Evolutionary conservation across 2,797 vertebrate genomes (phyloP).

Genomic region (Gymnothorax reevesii): DNA sequence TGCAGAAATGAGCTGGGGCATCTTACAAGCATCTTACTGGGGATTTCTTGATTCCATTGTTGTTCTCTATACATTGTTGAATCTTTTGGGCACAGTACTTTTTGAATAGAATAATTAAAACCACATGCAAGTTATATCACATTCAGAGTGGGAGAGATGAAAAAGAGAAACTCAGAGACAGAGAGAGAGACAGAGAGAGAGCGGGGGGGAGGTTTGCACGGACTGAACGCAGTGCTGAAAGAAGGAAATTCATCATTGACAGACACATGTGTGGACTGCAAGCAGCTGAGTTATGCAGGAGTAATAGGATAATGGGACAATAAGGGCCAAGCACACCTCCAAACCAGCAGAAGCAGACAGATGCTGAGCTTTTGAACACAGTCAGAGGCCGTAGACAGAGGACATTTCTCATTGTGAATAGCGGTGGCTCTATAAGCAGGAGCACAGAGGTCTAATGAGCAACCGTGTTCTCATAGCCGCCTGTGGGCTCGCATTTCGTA

Average conservation of each 20-base stretch:
- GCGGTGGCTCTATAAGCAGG: neutral
- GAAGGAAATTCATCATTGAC: neutral
- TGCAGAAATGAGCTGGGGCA: neutral
- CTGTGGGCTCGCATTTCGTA: neutral
- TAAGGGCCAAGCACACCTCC: neutral
- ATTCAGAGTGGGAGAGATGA: neutral
- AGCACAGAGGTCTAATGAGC: constrained; percentile 2
- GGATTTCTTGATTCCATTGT: too few species aligned
- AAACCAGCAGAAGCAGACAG: neutral
- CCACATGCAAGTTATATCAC: neutral
- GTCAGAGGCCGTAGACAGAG: neutral
- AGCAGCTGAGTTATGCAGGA: neutral
- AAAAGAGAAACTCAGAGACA: neutral
- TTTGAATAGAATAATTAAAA: neutral
- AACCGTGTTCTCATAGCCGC: neutral
- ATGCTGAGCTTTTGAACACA: neutral
- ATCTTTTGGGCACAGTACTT: neutral
- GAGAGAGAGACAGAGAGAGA: neutral
- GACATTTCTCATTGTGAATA: too few species aligned
- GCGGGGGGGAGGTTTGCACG: neutral
- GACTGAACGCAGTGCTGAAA: too few species aligned
- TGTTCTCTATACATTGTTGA: too few species aligned
- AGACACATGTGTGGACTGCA: neutral
- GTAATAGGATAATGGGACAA: neutral
- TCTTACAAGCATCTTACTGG: too few species aligned